Evolutionary conservation across 92 coral and sea anemone genomes (phyloP), one percentile per base, ranked within the genome.

Genomic region (Heliopora coerulea): DNA sequence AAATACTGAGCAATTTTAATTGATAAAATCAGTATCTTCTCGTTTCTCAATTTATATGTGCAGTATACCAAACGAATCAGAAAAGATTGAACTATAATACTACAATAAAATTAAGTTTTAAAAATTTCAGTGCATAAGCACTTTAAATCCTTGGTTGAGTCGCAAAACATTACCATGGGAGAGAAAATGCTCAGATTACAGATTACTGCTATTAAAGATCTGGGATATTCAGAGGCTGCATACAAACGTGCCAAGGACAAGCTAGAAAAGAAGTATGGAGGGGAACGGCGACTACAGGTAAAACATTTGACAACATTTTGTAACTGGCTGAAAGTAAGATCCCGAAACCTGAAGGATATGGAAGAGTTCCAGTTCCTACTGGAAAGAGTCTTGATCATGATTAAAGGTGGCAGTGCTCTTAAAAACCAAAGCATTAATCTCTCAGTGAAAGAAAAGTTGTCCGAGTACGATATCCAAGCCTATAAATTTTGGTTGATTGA

Each of bases 401-500:
- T 61, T 30, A 27, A 69, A 48, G 87, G 67, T 65, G 3, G 8
- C n/a, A 17, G 26, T 3, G 4, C 58, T 23, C 17, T 50, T 3
- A 6, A 65, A 20, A 65, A 56, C 25, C 61, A 72, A 40, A 62
- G 68, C 6, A 66, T 73, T 27, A 79, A 62, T 50, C 68, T 72
- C 3, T 17, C 80, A 42, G 80, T 82, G 8, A 83, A 83, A 32
- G 86, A 83, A 37, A 76, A 83, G 66, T 73, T 83, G 17, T 42
- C 82, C 3, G 86, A 82, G 72, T 25, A 72, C 78, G 46, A 82
- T 58, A 34, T 82, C 25, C 72, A 82, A 68, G 60, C 82, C 20
- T 83, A 83, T 46, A 83, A 83, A 59, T 56, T 39, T 23, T 83
- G 86, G 86, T 37, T 83, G 15, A 30, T 67, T 0, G 86, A 83